Conservation (phyloP, 2,797 vertebrate genomes). For the Hirundo rustica region DNA sequence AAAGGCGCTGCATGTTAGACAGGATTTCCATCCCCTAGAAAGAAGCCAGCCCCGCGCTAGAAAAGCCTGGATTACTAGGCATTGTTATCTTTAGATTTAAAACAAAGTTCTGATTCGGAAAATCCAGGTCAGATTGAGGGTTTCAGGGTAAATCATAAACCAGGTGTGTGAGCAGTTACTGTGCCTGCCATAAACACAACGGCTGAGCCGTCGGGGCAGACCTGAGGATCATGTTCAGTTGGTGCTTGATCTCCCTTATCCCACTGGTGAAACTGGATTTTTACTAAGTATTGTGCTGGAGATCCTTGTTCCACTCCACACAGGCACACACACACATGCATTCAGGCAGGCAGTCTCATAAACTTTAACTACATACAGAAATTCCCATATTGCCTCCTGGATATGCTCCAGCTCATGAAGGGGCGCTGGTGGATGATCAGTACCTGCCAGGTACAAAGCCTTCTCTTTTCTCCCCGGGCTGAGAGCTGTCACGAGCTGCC, state of each 20-base stretch:
- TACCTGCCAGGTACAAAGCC: conserved; percentile 35
- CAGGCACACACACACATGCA: too few species aligned
- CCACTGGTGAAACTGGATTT: background rate
- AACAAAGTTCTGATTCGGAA: conserved; percentile 25
- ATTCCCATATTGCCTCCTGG: conserved; percentile 38
- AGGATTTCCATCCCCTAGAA: background rate
- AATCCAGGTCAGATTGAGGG: conserved; percentile 5
- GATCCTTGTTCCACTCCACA: background rate
- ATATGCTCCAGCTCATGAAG: background rate
- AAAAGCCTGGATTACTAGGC: background rate
- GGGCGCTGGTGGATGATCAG: background rate
- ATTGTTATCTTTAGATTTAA: conserved; percentile 2
- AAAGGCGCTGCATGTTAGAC: background rate
- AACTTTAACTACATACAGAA: conserved; percentile 34
- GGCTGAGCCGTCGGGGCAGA: background rate
- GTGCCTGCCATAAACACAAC: background rate
- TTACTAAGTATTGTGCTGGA: background rate
- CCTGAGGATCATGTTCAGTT: background rate
- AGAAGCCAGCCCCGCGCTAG: background rate
- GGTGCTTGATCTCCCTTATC: background rate
- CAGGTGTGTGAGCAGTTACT: background rate
- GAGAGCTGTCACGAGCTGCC: background rate
- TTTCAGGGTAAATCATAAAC: background rate
- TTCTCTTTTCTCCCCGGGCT: background rate
- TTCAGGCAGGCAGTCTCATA: conserved; percentile 29